Evolutionary conservation across 2,888 invertebrate species (phyloP).

Genomic region (Leucoma salicis): DNA sequence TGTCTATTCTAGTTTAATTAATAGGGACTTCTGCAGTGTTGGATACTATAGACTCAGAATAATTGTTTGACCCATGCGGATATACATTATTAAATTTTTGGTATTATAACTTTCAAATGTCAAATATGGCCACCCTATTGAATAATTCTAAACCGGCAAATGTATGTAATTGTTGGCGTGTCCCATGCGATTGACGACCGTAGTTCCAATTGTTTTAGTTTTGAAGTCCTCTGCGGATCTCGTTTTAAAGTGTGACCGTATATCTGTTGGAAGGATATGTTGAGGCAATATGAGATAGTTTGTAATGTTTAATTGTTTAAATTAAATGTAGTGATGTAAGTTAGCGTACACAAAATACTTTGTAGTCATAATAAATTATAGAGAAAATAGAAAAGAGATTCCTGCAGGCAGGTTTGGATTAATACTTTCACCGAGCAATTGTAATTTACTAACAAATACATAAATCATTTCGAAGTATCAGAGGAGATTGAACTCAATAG

Average conservation of each 20-base stretch:
- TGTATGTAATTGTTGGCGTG: constrained; percentile 14
- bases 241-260: constrained; percentile 1
- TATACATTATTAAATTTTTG: neutral
- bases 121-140: constrained; percentile 2
- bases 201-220: constrained; percentile 16
- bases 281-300: constrained; percentile 1
- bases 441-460: too few species aligned
- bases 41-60: too few species aligned
- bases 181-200: constrained; percentile 11
- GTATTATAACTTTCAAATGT: neutral
- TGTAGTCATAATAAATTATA: too few species aligned
- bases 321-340: neutral
- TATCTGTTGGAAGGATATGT: constrained; percentile 1
- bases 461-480: too few species aligned
- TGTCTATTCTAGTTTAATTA: too few species aligned
- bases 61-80: too few species aligned
- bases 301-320: neutral
- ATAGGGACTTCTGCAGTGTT: too few species aligned
- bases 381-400: too few species aligned
- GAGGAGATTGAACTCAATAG: too few species aligned
- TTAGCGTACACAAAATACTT: too few species aligned
- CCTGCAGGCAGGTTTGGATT: too few species aligned
- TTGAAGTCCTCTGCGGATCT: neutral
- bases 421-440: too few species aligned
- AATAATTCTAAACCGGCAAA: constrained; percentile 4